Evolutionary conservation across 2,113 vertebrate species (phyloP).

Genomic region (Varanus komodoensis): DNA sequence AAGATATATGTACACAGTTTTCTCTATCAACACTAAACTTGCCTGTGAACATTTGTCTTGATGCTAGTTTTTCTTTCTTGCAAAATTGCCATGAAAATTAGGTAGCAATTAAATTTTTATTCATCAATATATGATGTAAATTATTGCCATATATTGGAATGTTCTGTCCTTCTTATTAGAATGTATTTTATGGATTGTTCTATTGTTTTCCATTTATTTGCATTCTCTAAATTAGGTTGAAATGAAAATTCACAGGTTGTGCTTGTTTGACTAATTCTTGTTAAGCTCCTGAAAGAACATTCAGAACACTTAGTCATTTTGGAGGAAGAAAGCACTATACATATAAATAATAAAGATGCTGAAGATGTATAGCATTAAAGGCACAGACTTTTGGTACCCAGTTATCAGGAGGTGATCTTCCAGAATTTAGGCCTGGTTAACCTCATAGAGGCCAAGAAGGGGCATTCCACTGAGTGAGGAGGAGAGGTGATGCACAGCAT

Average conservation of each 20-base stretch:
- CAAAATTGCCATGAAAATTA: slow-evolving; percentile 23
- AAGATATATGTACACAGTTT: slow-evolving; percentile 53
- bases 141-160: neutral
- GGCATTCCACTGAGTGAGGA: too few relatives aligned
- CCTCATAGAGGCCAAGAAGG: too few relatives aligned
- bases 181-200: neutral
- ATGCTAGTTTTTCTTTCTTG: slow-evolving; percentile 21
- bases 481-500: too few relatives aligned
- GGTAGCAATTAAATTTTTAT: slow-evolving; percentile 39
- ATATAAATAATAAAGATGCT: neutral
- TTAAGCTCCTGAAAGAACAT: neutral
- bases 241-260: slow-evolving; percentile 18
- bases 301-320: slow-evolving; percentile 14
- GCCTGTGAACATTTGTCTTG: slow-evolving; percentile 38
- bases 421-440: neutral
- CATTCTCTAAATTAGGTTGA: neutral
- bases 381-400: too few relatives aligned
- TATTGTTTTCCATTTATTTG: neutral
- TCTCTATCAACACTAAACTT: slow-evolving; percentile 21
- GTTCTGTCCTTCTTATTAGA: slow-evolving; percentile 24
- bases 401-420: too few relatives aligned
- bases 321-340: neutral
- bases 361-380: neutral
- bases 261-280: neutral
- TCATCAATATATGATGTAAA: slow-evolving; percentile 32